These are phyloP conservation scores for Nothobranchius furzeri DNA, from an alignment of 2,113 vertebrate genomes.

Conservation along the genomic window DNA sequence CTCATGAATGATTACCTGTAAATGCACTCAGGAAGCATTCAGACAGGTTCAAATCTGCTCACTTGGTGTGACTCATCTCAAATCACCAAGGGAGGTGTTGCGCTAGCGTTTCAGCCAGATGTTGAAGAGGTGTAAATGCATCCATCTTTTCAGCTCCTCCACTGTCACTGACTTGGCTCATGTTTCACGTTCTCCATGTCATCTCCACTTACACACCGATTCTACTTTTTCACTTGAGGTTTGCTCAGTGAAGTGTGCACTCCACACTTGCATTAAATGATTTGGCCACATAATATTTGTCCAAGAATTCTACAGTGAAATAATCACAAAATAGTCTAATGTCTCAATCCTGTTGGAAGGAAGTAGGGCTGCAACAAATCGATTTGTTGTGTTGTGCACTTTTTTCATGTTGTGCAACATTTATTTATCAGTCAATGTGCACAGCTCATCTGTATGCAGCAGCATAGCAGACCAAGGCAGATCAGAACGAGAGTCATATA, in stretches of 20 bases:
- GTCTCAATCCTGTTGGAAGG: too few species aligned
- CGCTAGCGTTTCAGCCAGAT: neutral
- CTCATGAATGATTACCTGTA: neutral
- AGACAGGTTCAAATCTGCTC: slow-evolving; percentile 1
- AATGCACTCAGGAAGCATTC: neutral
- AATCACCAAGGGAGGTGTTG: slow-evolving; percentile 4
- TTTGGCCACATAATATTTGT: neutral
- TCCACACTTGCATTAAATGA: neutral
- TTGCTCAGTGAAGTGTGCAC: neutral
- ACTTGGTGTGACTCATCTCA: slow-evolving; percentile 1
- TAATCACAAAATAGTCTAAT: too few species aligned
- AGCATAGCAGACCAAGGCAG: too few species aligned
- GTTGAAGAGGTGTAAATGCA: slow-evolving; percentile 3
- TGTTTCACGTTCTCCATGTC: neutral
- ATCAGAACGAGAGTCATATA: too few species aligned
- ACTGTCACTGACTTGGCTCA: neutral
- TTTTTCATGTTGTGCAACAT: too few species aligned
- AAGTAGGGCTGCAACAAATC: too few species aligned
- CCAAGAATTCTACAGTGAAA: too few species aligned
- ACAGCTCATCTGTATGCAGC: too few species aligned
- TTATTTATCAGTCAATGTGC: too few species aligned
- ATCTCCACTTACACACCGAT: too few species aligned
- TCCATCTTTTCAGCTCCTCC: neutral
- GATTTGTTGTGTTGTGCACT: too few species aligned
- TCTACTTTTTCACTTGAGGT: neutral